Percentiles rank a stretch among this genome's conserved stretches.
phyloP scores from a whole-genome alignment of 53 echinoderm and acorn worm genomes.

The Glandiceps talaboti region DNA sequence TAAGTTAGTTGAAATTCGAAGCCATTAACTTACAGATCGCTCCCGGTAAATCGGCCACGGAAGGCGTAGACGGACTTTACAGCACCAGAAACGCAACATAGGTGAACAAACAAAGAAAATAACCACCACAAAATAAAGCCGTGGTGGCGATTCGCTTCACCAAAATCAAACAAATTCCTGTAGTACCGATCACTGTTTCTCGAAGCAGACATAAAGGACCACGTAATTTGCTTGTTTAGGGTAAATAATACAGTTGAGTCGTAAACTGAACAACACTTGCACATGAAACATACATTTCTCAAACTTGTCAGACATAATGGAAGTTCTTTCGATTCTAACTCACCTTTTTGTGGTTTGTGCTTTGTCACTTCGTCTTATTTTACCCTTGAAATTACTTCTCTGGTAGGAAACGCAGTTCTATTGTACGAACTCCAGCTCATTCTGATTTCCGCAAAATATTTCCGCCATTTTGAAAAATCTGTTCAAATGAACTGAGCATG shows the following conservation, averaged over 20 bases:
- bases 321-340: background rate
- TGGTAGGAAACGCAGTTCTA: background rate
- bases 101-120: no score
- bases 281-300: background rate
- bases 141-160: no score
- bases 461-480: background rate
- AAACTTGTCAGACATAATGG: background rate
- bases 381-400: background rate
- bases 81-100: no score
- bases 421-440: background rate
- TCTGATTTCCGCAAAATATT: background rate
- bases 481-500: background rate
- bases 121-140: no score
- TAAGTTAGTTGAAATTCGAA: no score
- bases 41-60: no score
- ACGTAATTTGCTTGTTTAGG: background rate
- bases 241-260: background rate
- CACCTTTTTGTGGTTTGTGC: background rate
- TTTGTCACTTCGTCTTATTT: background rate
- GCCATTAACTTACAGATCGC: no score
- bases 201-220: no score
- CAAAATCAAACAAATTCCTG: no score
- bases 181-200: no score
- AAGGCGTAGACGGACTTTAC: no score
- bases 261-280: background rate